These are phyloP conservation scores for Potamarius usumacintae DNA, from an alignment of 2,113 vertebrate species.

Conservation along the genomic window DNA sequence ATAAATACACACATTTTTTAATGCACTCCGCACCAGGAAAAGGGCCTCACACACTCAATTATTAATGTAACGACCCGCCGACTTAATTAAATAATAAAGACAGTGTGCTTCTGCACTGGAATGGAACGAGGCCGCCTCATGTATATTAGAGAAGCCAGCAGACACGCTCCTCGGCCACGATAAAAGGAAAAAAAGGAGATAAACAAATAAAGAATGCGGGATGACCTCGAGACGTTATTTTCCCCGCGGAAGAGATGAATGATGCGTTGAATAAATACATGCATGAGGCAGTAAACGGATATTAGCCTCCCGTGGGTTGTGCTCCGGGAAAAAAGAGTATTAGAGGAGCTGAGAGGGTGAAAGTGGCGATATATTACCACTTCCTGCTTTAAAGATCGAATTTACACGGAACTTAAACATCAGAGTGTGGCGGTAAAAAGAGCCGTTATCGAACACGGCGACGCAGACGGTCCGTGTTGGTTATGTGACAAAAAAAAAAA, in stretches of 20 bases:
- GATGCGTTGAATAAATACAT: constrained; percentile 51
- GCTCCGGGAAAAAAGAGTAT: constrained; percentile 24
- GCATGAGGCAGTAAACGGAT: constrained; percentile 47
- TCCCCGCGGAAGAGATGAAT: constrained; percentile 38
- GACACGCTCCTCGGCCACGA: constrained; percentile 31
- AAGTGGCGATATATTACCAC: constrained; percentile 28
- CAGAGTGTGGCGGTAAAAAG: no score
- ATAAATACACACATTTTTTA: constrained; percentile 82
- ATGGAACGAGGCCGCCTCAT: constrained; percentile 69
- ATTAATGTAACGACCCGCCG: constrained; percentile 78
- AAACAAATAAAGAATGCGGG: constrained; percentile 51
- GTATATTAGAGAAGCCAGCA: constrained; percentile 49
- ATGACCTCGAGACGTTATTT: constrained; percentile 45
- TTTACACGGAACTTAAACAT: constrained; percentile 19
- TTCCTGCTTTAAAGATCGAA: constrained; percentile 28
- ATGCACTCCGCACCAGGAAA: constrained; percentile 79
- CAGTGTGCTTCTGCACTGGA: constrained; percentile 71
- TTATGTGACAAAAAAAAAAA: no score
- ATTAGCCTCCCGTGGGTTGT: constrained; percentile 45
- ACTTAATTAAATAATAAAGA: constrained; percentile 82
- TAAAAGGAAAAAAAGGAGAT: constrained; percentile 37
- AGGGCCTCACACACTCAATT: constrained; percentile 80
- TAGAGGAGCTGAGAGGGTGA: constrained; percentile 26
- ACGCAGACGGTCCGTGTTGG: no score
- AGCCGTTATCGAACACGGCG: not conserved